Percentiles rank a stretch among this genome's conserved stretches.
These are phyloP conservation scores for Margarornis squamiger DNA, from an alignment of 2,797 vertebrate species.

Conservation along the genomic window DNA sequence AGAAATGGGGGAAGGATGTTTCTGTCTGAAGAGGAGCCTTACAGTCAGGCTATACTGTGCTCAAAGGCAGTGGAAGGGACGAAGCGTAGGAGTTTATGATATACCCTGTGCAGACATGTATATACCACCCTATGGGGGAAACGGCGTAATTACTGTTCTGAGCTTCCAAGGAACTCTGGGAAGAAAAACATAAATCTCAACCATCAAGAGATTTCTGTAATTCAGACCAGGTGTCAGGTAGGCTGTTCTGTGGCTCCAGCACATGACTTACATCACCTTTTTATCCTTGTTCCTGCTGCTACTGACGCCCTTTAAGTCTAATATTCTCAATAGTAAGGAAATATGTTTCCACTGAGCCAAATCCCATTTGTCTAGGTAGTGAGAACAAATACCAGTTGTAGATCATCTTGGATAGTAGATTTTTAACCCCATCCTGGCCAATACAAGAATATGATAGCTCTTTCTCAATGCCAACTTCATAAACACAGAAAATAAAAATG, in stretches of 20 bases:
- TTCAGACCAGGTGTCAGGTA: constrained; percentile 24
- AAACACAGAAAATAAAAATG: not conserved
- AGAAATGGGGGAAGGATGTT: not conserved
- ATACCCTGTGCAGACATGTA: not conserved
- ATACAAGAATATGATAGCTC: not conserved
- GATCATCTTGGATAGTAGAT: not conserved
- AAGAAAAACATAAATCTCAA: constrained; percentile 10
- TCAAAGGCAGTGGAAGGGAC: not conserved
- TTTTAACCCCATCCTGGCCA: constrained; percentile 23
- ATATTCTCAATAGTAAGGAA: constrained; percentile 11
- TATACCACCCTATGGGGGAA: not conserved
- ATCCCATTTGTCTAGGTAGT: not conserved
- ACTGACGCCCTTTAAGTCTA: not conserved
- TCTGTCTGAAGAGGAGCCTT: not conserved
- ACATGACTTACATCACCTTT: constrained; percentile 7
- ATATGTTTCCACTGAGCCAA: constrained; percentile 16
- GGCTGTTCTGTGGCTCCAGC: not conserved
- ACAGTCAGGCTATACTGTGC: not conserved
- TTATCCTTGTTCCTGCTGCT: not conserved
- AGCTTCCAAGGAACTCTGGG: not conserved
- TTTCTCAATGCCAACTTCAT: not conserved
- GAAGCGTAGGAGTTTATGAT: rapidly evolving
- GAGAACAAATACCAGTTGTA: constrained; percentile 24
- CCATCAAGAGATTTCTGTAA: not conserved
- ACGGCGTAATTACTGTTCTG: not conserved